Evolutionary conservation across 2,113 vertebrate species (phyloP).

Genomic region (Silurus meridionalis): DNA sequence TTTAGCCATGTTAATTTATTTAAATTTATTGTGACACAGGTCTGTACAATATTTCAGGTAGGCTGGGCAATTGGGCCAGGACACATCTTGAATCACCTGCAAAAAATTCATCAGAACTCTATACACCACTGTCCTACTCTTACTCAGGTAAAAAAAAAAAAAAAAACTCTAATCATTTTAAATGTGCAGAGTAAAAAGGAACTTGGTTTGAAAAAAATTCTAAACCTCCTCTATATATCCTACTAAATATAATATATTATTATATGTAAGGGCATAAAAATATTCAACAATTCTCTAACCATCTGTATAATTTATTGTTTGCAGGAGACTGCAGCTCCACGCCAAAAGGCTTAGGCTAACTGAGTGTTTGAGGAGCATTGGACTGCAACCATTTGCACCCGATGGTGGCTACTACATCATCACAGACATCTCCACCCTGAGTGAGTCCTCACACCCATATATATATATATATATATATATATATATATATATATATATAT

Average conservation of each 20-base stretch:
- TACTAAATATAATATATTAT: too few species aligned
- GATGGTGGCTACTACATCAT: constrained; percentile 91
- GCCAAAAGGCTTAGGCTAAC: constrained; percentile 77
- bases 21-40: neutral
- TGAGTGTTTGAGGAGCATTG: constrained; percentile 73
- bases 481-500: too few species aligned
- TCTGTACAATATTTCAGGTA: constrained; percentile 71
- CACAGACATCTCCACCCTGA: constrained; percentile 82
- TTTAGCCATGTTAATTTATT: neutral
- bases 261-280: too few species aligned
- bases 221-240: too few species aligned
- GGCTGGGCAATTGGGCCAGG: constrained; percentile 85
- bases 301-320: neutral
- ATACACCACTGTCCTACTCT: constrained; percentile 85
- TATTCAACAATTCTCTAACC: too few species aligned
- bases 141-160: constrained; percentile 77
- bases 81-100: constrained; percentile 80
- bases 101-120: constrained; percentile 85
- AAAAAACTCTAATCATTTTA: neutral
- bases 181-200: neutral
- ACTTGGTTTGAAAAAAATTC: neutral
- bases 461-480: too few species aligned
- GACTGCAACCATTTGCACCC: constrained; percentile 81
- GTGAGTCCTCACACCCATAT: constrained; percentile 72
- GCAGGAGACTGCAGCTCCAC: constrained; percentile 80